phyloP scores from a whole-genome alignment of 92 coral and sea anemone species.

The Palythoa grandiflora region DNA sequence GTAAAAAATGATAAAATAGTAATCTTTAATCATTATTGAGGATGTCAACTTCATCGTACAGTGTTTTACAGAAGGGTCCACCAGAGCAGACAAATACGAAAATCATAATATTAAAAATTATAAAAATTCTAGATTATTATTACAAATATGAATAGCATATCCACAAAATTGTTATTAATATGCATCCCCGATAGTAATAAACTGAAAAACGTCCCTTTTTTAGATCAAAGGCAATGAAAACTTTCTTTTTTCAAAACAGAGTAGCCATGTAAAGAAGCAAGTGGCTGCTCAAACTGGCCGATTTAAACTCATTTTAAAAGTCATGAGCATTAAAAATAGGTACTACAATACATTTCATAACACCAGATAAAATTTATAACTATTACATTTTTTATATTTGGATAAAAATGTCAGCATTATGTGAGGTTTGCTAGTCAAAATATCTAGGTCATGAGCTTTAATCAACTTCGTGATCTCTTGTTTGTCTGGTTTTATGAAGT shows the following conservation, averaged over 20 bases:
- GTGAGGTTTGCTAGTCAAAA: slow-evolving; percentile 4
- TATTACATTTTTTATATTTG: neutral
- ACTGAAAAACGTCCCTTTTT: neutral
- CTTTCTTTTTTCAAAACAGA: neutral
- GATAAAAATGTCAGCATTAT: neutral
- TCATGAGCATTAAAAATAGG: neutral
- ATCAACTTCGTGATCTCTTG: no score
- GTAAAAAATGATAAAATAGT: neutral
- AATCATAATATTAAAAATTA: neutral
- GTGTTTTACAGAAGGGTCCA: neutral
- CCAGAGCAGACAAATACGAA: neutral
- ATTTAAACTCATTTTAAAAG: neutral
- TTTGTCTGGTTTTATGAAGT: no score
- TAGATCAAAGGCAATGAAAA: neutral
- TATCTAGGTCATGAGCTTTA: neutral
- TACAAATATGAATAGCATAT: neutral
- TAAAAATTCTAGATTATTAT: neutral
- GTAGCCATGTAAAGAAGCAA: neutral
- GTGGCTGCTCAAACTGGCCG: neutral
- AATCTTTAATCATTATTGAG: neutral
- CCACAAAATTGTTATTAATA: neutral
- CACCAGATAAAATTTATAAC: neutral
- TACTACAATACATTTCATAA: neutral
- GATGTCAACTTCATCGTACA: neutral
- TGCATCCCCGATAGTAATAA: neutral